phyloP scores from a whole-genome alignment of 2,888 invertebrate genomes.

The Periphyllus acericola region DNA sequence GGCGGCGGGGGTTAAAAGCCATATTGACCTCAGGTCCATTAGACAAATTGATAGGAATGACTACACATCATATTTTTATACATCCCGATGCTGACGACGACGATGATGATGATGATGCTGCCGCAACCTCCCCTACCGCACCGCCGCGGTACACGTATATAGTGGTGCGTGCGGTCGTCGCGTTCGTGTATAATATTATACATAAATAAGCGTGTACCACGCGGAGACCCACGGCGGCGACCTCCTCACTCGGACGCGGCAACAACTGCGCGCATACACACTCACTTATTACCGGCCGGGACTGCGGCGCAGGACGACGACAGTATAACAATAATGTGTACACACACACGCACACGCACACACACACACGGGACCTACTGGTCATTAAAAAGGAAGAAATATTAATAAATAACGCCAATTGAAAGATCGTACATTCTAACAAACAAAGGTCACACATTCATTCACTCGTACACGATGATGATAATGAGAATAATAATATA shows the following conservation, averaged over 20 bases:
- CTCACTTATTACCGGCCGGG: too few relatives aligned
- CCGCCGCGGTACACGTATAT: too few relatives aligned
- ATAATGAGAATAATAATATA: not conserved
- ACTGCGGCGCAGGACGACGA: too few relatives aligned
- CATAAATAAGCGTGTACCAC: not conserved
- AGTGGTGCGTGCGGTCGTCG: too few relatives aligned
- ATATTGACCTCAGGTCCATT: conserved; percentile 59
- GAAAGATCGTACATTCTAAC: conserved; percentile 53
- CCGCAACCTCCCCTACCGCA: not conserved
- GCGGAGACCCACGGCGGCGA: not conserved
- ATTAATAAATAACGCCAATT: conserved; percentile 59
- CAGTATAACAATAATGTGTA: too few relatives aligned
- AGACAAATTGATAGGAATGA: conserved; percentile 57
- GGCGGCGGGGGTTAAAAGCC: conserved; percentile 58
- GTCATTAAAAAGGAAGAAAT: conserved; percentile 54
- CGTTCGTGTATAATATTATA: too few relatives aligned
- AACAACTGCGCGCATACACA: not conserved
- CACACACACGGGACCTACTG: conserved; percentile 32
- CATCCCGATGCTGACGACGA: too few relatives aligned
- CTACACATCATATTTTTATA: conserved; percentile 6
- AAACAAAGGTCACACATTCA: conserved; percentile 61
- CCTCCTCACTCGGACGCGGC: not conserved
- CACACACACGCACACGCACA: too few relatives aligned
- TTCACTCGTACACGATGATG: conserved; percentile 3
- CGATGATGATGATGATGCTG: not conserved